Percentiles rank a stretch among this genome's conserved stretches.
These are phyloP conservation scores for Coenobita brevimanus DNA, from an alignment of 1,140 invertebrate genomes.

Conservation along the genomic window DNA sequence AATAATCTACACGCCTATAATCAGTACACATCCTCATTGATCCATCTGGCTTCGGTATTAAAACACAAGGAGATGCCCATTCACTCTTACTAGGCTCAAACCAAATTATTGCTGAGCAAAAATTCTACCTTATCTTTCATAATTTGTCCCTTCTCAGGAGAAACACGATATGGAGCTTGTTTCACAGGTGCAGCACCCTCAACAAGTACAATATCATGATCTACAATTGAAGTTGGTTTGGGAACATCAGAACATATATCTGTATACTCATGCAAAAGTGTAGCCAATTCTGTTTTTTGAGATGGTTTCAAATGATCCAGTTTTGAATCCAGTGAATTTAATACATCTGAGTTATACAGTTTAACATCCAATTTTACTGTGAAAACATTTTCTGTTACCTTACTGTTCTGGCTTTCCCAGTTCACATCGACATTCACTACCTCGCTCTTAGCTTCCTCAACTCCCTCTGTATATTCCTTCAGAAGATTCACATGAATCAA, in stretches of 20 bases:
- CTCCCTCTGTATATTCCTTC: background rate
- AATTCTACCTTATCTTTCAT: slow-evolving; percentile 1
- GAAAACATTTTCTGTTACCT: background rate
- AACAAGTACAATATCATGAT: background rate
- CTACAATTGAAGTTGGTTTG: background rate
- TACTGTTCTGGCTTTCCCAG: background rate
- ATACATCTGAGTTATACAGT: slow-evolving; percentile 3
- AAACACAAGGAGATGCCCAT: slow-evolving; percentile 5
- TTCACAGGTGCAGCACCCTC: background rate
- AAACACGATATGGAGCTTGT: too few relatives aligned
- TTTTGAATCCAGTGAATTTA: too few relatives aligned
- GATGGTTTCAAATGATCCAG: background rate
- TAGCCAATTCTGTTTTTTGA: background rate
- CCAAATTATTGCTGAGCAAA: background rate
- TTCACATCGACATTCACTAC: too few relatives aligned
- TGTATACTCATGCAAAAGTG: background rate
- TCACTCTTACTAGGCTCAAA: slow-evolving; percentile 19
- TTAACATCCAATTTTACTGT: background rate
- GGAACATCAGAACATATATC: slow-evolving; percentile 21
- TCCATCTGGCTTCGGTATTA: too few relatives aligned
- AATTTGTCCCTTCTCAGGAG: too few relatives aligned
- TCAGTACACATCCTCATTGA: slow-evolving; percentile 2
- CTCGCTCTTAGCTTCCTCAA: background rate
- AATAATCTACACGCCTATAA: background rate
- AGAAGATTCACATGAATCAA: background rate